Evolutionary conservation across 2,888 invertebrate species (phyloP).

Genomic region (Rhamnusium bicolor): DNA sequence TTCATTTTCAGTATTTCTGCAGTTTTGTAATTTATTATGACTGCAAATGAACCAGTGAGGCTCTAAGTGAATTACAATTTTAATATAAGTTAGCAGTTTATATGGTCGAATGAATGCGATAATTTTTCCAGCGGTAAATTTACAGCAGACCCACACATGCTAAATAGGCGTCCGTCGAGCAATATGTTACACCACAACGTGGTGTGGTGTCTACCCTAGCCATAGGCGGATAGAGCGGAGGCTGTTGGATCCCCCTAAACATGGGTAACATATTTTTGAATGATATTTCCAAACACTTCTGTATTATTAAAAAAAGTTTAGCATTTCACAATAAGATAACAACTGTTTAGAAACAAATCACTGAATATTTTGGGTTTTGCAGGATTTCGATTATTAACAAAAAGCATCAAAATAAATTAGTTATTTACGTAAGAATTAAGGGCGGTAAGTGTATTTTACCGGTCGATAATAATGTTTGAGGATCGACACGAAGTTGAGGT

Average conservation of each 20-base stretch:
- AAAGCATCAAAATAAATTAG: too few species aligned
- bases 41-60: conserved; percentile 24
- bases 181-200: conserved; percentile 28
- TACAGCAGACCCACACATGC: conserved; percentile 43
- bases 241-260: neutral
- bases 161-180: conserved; percentile 18
- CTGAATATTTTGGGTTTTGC: neutral
- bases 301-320: conserved; percentile 18
- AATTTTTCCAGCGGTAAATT: conserved; percentile 52
- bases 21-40: conserved; percentile 9
- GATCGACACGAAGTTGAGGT: too few species aligned
- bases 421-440: too few species aligned
- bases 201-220: conserved; percentile 18
- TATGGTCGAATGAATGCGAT: conserved; percentile 43
- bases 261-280: conserved; percentile 10
- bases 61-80: conserved; percentile 41
- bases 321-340: neutral
- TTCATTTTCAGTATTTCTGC: neutral
- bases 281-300: neutral
- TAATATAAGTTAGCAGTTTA: conserved; percentile 43
- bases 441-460: too few species aligned
- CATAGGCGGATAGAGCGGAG: neutral
- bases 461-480: too few species aligned
- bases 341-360: neutral
- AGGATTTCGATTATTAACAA: neutral